Base-by-base conservation (phyloP, 2,888 invertebrate genomes). In the Athrips mouffetella region DNA sequence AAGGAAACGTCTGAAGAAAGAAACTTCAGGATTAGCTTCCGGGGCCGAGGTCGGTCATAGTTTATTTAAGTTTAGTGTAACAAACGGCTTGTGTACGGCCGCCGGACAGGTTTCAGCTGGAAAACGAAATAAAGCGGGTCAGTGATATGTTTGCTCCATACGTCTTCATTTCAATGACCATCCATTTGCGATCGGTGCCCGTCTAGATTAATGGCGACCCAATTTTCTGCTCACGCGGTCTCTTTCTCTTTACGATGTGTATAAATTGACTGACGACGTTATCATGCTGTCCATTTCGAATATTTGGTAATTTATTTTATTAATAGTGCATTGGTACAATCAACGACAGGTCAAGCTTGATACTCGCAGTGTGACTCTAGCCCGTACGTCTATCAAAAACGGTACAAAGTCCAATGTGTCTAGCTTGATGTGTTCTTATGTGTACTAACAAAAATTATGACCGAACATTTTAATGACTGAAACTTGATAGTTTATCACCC, bases 91-190 rank as follows among this genome's bases (percentile, higher is more conserved):
- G 54, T 56, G 65, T 67, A 67, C 67, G 23, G 18, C 5, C 25
- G 15, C 5, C 45, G 25, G 45, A 45, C 35, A 35, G 35, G 31
- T 23, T 30, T 23, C 47, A 27, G 55, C 53, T 6, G 21, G 16
- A 3, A 2, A 8, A 16, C 8, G 33, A 33, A 33, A 33, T 16
- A 33, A 33, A 33, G 13, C 8, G 33, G 16, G 16, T n/a, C 8
- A 33, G 13, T 31, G 35, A 18, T 18, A 18, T 37, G 18, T n/a
- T 33, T 6, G 13, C n/a, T 11, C 75, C 73, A 77, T 81, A 73
- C 61, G 69, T 81, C 81, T 81, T 79, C 74, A 78, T 80, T 79
- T 74, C 76, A 77, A 74, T 76, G 76, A 74, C 76, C 79, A 79
- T 80, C 77, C 76, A 76, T 80, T 80, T 80, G 68, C 74, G 69